These are phyloP conservation scores for Lasioglossum marginatum DNA, from an alignment of 2,888 invertebrate species.

Conservation along the genomic window DNA sequence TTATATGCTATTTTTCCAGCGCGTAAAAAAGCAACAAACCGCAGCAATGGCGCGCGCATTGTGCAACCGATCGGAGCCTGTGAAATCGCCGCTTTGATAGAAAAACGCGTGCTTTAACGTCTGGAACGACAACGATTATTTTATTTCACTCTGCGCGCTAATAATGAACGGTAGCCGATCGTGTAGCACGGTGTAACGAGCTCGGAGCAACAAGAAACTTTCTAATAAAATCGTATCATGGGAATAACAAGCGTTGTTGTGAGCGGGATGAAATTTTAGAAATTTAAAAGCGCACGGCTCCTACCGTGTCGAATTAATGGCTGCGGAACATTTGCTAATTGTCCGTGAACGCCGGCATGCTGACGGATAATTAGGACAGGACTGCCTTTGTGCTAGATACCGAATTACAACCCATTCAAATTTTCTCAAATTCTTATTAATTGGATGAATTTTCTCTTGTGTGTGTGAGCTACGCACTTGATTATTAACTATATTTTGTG, in stretches of 20 bases:
- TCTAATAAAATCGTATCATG: conserved; percentile 15
- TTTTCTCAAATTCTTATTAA: neutral
- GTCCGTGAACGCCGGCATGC: neutral
- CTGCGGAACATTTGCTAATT: neutral
- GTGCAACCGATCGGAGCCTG: conserved; percentile 43
- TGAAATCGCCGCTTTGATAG: conserved; percentile 47
- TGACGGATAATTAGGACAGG: neutral
- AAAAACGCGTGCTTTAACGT: conserved; percentile 18
- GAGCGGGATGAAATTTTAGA: conserved; percentile 10
- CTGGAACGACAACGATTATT: conserved; percentile 36
- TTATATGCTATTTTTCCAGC: conserved; percentile 29
- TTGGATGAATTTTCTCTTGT: neutral
- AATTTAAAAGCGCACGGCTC: neutral
- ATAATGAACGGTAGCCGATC: conserved; percentile 22
- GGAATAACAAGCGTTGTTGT: neutral
- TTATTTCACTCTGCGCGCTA: conserved; percentile 3
- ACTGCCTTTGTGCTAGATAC: neutral
- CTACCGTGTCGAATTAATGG: neutral
- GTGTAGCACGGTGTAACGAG: conserved; percentile 23
- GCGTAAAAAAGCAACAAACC: neutral
- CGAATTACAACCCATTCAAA: neutral
- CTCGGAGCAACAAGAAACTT: neutral
- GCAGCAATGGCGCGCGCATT: conserved; percentile 24
- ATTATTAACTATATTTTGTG: neutral
- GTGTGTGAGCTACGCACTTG: neutral